Base-by-base conservation (phyloP, 2,888 invertebrate species). In the Diploptera punctata region DNA sequence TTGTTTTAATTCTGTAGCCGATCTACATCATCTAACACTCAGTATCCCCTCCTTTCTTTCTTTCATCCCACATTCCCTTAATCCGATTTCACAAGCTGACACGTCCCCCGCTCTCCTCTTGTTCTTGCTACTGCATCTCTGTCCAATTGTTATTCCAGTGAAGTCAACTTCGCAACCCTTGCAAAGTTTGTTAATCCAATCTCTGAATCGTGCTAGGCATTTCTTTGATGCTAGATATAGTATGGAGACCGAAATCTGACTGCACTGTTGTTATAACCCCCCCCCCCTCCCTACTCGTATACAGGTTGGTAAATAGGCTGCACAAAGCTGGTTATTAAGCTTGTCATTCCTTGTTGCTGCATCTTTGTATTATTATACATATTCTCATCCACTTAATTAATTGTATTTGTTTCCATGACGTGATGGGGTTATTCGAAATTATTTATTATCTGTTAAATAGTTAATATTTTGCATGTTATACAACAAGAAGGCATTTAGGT, bases 151-250 rank as follows among this genome's bases (percentile, higher is more conserved):
- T 65, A 65, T 65, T 65, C 65, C 21, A 43, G 19, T 38, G 19
- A 67, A 29, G 47, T 67, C 67, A 44, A 24, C 44, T 31, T 38
- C n/a, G 9, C 67, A 67, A 67, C 67, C 49, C 49, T 29, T 60
- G 60, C 61, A 26, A 62, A 33, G 62, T 62, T n/a, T 62, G 70
- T 70, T 70, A 70, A 70, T 70, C 70, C 70, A 70, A 70, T 70
- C 61, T 49, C 38, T 19, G 54, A 60, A 49, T 43, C 70, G 70
- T 70, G 70, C 21, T 13, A 62, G 24, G 70, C 70, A 70, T 70
- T 68, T 68, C 68, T 68, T 68, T 68, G 68, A 68, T 68, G 68
- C 19, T 54, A 24, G 0, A 13, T 16, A 68, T 24, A 10, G 52
- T 24, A 26, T 43, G 19, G 24, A 47, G 4, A 47, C 7, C 21